These are phyloP conservation scores for Mystacides longicornis DNA, from an alignment of 2,888 invertebrate genomes.

Conservation along the genomic window DNA sequence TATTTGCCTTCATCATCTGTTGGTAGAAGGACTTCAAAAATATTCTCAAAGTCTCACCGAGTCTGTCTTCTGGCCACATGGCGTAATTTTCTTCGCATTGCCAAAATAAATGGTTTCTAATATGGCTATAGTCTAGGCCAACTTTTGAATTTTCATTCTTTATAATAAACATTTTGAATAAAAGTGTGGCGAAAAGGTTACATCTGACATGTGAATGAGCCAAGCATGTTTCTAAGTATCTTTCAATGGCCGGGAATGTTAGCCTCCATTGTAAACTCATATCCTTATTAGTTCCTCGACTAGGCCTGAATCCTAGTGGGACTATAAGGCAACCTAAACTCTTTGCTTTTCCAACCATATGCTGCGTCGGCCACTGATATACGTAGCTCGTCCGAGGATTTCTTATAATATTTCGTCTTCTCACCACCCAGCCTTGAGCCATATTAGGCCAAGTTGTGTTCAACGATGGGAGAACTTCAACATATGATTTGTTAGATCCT, in stretches of 20 bases:
- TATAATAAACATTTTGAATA: slow-evolving; percentile 68
- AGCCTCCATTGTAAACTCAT: slow-evolving; percentile 71
- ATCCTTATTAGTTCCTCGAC: slow-evolving; percentile 52
- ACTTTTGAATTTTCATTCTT: slow-evolving; percentile 56
- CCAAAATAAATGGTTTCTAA: slow-evolving; percentile 69
- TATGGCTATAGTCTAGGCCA: slow-evolving; percentile 62
- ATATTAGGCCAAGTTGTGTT: slow-evolving; percentile 64
- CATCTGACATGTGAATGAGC: slow-evolving; percentile 64
- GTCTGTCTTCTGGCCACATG: slow-evolving; percentile 65
- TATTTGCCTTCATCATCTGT: slow-evolving; percentile 51
- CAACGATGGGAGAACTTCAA: slow-evolving; percentile 65
- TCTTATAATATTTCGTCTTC: slow-evolving; percentile 49
- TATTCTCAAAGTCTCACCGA: slow-evolving; percentile 58
- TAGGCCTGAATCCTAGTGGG: slow-evolving; percentile 61
- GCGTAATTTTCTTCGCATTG: slow-evolving; percentile 65
- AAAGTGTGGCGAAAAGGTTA: slow-evolving; percentile 57
- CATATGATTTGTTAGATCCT: slow-evolving; percentile 37
- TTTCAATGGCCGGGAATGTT: slow-evolving; percentile 68
- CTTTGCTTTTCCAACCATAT: slow-evolving; percentile 58
- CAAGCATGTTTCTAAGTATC: slow-evolving; percentile 64
- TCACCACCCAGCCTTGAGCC: slow-evolving; percentile 60
- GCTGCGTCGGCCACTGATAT: slow-evolving; percentile 62
- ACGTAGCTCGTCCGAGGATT: slow-evolving; percentile 52
- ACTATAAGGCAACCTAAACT: slow-evolving; percentile 62
- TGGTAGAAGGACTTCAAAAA: slow-evolving; percentile 58